Conservation (phyloP, 2,797 vertebrate genomes). For the Myotis pilosus region DNA sequence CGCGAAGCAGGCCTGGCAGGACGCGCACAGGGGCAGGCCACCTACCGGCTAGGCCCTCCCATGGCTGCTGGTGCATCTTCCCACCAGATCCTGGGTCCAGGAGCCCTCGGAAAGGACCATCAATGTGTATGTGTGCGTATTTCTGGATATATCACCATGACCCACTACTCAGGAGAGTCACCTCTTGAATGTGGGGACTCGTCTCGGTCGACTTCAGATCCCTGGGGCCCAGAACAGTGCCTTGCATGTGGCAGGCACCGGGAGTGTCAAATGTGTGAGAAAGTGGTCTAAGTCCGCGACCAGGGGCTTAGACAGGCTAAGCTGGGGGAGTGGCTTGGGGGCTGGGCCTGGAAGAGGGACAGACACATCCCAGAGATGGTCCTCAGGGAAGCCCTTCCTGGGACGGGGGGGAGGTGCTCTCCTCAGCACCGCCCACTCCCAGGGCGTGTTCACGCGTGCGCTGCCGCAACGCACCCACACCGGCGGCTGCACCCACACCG, state of each 20-base stretch:
- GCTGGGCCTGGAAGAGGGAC: too few species aligned
- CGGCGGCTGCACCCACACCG: too few species aligned
- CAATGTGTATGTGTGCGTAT: neutral
- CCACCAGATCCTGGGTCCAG: neutral
- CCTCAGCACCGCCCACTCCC: too few species aligned
- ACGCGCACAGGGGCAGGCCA: accelerated
- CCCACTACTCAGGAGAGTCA: neutral
- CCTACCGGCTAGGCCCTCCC: accelerated
- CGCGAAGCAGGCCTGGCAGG: neutral
- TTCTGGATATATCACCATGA: neutral
- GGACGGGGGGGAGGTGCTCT: too few species aligned
- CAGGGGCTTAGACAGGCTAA: too few species aligned
- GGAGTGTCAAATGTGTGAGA: accelerated
- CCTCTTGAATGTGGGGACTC: neutral
- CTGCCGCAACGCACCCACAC: too few species aligned
- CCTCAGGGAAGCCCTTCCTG: too few species aligned
- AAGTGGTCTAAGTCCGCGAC: too few species aligned
- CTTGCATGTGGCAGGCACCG: accelerated
- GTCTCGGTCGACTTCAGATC: neutral
- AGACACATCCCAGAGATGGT: too few species aligned
- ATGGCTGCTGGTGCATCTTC: neutral
- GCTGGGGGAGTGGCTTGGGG: too few species aligned
- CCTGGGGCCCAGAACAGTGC: neutral
- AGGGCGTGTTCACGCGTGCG: too few species aligned
- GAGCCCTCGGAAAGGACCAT: neutral